Evolutionary conservation across 2,113 vertebrate species (phyloP), one percentile per base, ranked within the genome.

Genomic region (Poeciliopsis occidentalis): DNA sequence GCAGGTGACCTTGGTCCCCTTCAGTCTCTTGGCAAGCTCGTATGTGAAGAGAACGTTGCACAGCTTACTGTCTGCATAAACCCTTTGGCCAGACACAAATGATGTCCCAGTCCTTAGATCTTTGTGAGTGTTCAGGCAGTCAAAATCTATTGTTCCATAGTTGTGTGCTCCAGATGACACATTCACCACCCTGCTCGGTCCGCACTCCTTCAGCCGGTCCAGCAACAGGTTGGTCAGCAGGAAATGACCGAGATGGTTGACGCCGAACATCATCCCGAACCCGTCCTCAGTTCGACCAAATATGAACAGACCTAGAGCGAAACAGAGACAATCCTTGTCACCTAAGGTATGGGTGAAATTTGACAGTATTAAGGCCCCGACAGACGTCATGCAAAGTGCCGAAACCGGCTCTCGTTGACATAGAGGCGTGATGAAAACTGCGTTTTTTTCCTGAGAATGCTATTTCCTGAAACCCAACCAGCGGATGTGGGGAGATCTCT

Each of bases 171-270:
- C 89, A 0, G 94, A 72, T 0, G 79, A 62, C 13, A 81, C 67
- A 0, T 94, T 95, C 74, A 99, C 86, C 22, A 99, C 88, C 0
- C 98, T 96, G 83, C 96, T 96, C 0, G 95, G 95, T 0, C 90
- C 82, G 0, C 95, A 92, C 41, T 85, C 86, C 91, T 92, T 96
- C 83, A 98, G 92, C 8, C 91, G 93, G 41, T 95, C 92, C 86
- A 98, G 85, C 73, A 99, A 94, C 68, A 99, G 94, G 70, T 93
- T 90, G 1, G 96, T 98, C 72, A 99, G 93, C 67, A 98, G 93
- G 85, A 98, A 98, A 80, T 96, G 97, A 34, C 96, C 95, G 7
- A 98, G 61, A 79, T 99, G 95, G 87, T 98, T 98, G 34, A 99
- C 96, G 4, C 96, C 96, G 30, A 98, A 95, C 0, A 87, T 78